Evolutionary conservation across 1,140 invertebrate genomes (phyloP).

Genomic region (Lysiphlebus fabarum): DNA sequence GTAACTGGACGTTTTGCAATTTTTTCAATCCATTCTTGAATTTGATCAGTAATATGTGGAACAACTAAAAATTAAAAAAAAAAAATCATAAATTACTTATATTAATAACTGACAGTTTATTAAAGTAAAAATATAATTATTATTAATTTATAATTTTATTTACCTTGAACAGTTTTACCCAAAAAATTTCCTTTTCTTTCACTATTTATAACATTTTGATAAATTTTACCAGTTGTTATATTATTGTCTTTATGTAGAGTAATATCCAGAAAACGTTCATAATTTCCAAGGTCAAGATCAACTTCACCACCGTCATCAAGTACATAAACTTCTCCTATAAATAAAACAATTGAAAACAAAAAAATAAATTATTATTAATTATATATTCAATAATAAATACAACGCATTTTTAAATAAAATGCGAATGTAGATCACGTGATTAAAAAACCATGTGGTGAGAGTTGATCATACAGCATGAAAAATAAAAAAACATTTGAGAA

Average conservation of each 20-base stretch:
- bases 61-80: slow-evolving; percentile 68
- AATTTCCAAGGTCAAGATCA: slow-evolving; percentile 98
- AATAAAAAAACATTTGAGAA: background rate
- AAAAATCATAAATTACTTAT: slow-evolving; percentile 11
- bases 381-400: no score
- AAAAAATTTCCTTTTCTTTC: slow-evolving; percentile 94
- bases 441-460: slow-evolving; percentile 34
- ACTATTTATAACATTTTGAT: slow-evolving; percentile 89
- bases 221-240: slow-evolving; percentile 99
- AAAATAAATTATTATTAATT: slow-evolving; percentile 1
- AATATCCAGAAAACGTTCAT: slow-evolving; percentile 95
- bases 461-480: slow-evolving; percentile 5
- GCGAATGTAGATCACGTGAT: slow-evolving; percentile 16
- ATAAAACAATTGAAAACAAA: slow-evolving; percentile 23
- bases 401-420: slow-evolving; percentile 28
- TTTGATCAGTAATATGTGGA: slow-evolving; percentile 98
- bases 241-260: slow-evolving; percentile 95
- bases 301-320: slow-evolving; percentile 99
- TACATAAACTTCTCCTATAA: slow-evolving; percentile 95
- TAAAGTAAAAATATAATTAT: background rate
- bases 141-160: background rate
- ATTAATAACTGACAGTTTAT: background rate
- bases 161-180: slow-evolving; percentile 98
- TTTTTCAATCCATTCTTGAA: slow-evolving; percentile 96
- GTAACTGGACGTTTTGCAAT: slow-evolving; percentile 85